Percentiles rank a stretch among this genome's conserved stretches.
These are phyloP conservation scores for Condylura cristata DNA, from an alignment of 2,113 vertebrate species.

Conservation along the genomic window DNA sequence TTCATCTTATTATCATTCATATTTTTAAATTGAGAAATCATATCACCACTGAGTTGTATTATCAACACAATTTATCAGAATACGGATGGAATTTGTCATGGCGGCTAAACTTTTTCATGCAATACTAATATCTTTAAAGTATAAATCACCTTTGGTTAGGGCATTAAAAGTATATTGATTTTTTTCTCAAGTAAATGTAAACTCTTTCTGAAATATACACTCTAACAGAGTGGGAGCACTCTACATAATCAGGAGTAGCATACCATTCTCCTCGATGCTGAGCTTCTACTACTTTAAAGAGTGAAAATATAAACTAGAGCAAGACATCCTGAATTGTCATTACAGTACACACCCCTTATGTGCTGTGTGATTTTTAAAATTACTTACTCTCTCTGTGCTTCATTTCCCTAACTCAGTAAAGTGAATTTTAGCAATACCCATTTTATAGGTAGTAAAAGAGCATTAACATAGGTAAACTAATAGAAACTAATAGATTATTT, in stretches of 20 bases:
- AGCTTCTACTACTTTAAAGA: background rate
- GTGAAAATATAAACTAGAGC: background rate
- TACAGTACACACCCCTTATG: background rate
- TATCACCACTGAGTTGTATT: background rate
- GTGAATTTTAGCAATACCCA: background rate
- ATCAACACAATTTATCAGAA: background rate
- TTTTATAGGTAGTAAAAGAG: background rate
- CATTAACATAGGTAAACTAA: background rate
- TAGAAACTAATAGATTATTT: background rate
- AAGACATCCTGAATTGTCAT: background rate
- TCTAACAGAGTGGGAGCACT: background rate
- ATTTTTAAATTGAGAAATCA: background rate
- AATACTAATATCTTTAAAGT: background rate
- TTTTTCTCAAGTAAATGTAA: background rate
- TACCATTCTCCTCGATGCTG: too few relatives aligned
- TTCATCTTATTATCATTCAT: background rate
- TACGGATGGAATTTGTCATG: background rate
- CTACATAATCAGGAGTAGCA: background rate
- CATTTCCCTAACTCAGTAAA: background rate
- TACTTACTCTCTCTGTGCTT: background rate
- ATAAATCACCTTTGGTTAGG: background rate
- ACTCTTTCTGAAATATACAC: background rate
- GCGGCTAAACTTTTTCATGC: background rate
- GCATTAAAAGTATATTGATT: background rate
- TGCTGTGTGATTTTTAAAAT: background rate